phyloP scores from a whole-genome alignment of 2,113 vertebrate genomes.

The Penelope pileata region DNA sequence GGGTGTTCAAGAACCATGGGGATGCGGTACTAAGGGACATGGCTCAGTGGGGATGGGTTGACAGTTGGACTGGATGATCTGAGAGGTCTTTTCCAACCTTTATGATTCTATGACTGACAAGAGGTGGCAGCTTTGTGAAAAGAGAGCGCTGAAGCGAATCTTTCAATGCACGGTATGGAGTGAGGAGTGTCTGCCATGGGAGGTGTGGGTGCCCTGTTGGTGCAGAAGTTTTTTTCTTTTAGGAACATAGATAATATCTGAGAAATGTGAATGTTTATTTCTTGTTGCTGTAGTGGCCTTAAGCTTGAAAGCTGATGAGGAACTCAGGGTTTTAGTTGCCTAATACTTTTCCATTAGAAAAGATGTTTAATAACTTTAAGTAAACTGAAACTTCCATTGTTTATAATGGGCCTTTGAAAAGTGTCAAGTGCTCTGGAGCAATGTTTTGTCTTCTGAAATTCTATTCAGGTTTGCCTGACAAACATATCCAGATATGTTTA shows the following conservation, averaged over 20 bases:
- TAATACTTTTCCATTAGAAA: conserved; percentile 70
- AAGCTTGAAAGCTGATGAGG: conserved; percentile 28
- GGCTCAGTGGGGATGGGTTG: too few relatives aligned
- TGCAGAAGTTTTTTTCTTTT: not conserved
- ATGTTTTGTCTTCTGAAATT: conserved; percentile 60
- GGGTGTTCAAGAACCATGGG: not conserved
- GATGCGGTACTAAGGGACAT: not conserved
- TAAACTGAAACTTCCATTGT: conserved; percentile 68
- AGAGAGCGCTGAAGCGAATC: not conserved
- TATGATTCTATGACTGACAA: not conserved
- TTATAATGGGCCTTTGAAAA: conserved; percentile 60
- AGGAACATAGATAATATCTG: not conserved
- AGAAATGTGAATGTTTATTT: conserved; percentile 48
- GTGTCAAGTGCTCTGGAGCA: conserved; percentile 60
- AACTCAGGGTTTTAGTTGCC: not conserved
- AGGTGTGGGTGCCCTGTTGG: rapidly evolving
- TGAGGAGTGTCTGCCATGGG: not conserved
- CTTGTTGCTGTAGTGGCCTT: not conserved
- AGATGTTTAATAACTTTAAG: conserved; percentile 55
- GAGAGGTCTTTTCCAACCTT: not conserved
- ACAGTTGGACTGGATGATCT: not conserved
- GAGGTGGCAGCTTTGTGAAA: not conserved
- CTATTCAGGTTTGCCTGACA: conserved; percentile 65
- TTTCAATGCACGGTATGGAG: rapidly evolving
- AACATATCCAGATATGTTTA: conserved; percentile 54